Percentiles rank a stretch among this genome's conserved stretches.
Conservation (phyloP, 2,113 vertebrate species). For the Taxidea taxus region DNA sequence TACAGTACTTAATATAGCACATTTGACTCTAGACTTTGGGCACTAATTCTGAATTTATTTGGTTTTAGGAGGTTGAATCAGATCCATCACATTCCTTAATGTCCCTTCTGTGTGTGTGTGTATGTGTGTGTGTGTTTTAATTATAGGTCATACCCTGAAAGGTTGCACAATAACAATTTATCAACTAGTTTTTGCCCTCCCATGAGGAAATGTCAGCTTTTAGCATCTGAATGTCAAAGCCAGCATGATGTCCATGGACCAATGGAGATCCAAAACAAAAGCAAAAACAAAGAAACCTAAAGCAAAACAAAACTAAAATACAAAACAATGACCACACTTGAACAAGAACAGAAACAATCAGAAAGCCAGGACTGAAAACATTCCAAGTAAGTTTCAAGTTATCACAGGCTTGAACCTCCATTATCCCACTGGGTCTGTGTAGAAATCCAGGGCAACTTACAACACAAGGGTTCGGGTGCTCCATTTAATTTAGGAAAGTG, state of each 20-base stretch:
- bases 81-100: conserved; percentile 70
- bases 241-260: conserved; percentile 49
- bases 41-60: conserved; percentile 69
- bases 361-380: neutral
- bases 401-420: neutral
- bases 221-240: conserved; percentile 67
- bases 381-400: neutral
- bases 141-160: conserved; percentile 68
- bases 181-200: conserved; percentile 71
- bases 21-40: conserved; percentile 5
- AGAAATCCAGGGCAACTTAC: neutral
- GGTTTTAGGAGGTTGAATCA: conserved; percentile 69
- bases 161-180: conserved; percentile 72
- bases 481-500: neutral
- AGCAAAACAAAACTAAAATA: neutral
- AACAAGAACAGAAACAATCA: conserved; percentile 35
- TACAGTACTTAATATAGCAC: neutral
- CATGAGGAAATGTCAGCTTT: conserved; percentile 71
- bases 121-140: conserved; percentile 62
- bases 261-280: conserved; percentile 53
- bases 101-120: conserved; percentile 48
- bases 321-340: conserved; percentile 44
- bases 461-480: neutral
- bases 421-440: neutral
- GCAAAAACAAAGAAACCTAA: neutral